Base-by-base conservation (phyloP, 2,113 vertebrate genomes). In the Asarcornis scutulata region DNA sequence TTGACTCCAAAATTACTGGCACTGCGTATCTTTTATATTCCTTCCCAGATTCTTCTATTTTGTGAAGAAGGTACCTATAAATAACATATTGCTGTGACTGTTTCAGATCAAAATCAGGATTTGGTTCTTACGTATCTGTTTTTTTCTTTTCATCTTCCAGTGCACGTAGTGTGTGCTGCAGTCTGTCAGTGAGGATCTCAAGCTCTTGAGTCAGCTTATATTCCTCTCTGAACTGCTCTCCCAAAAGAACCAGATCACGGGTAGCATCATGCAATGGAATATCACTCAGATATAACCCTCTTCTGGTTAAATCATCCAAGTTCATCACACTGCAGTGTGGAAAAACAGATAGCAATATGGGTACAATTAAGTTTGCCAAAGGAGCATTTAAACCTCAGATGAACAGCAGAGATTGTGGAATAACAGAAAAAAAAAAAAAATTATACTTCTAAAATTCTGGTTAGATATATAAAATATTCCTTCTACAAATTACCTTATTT, bases 101-200 rank as follows among this genome's bases (percentile, higher is more conserved):
- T 91, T 95, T 42, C 86, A 95, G 78, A 29, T 86, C 46, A 90
- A 86, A 94, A 60, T 10, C 2, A 11, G 12, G n/a, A 71, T 40
- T 58, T 36, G 32, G 34, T 56, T 91, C 98, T 98, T 96, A 99
- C 99, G 99, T 99, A 98, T 99, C 99, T 58, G 99, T 99, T 97
- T 99, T 99, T 94, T 99, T 99, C 98, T 99, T 99, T 95, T 99
- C 99, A 58, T 99, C 99, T 95, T 99, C 99, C 95, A 99, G 96
- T 8, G 99, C 99, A 69, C 99, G 97, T 34, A 99, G 97, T 0
- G 99, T 99, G 97, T 99, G 99, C 97, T 99, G 99, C 89, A 99
- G 98, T 46, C 99, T 98, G 95, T 99, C 99, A 0, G 99, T 99
- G 82, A 99, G 98, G 95, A 99, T 99, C 95, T 99, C 99, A 83